phyloP scores from a whole-genome alignment of 2,888 invertebrate genomes.

The Pteria penguin region DNA sequence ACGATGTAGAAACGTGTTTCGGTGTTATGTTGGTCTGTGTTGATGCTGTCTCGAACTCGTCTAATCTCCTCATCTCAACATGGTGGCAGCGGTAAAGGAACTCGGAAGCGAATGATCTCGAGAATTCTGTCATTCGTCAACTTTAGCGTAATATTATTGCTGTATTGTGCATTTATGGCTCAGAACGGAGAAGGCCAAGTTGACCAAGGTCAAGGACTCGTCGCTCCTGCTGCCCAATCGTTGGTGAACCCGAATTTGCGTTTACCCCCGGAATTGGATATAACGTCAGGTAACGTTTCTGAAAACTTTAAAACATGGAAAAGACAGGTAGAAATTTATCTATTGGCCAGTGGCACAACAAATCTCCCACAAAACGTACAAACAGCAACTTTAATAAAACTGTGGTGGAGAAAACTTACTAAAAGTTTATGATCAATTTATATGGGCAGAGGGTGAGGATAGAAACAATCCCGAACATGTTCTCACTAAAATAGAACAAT shows the following conservation, averaged over 20 bases:
- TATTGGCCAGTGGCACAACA: background rate
- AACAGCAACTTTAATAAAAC: constrained; percentile 10
- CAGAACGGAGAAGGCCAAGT: background rate
- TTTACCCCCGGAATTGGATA: constrained; percentile 26
- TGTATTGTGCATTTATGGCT: too few species aligned
- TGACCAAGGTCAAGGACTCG: background rate
- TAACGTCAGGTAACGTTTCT: constrained; percentile 12
- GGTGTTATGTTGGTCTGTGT: too few species aligned
- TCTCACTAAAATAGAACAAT: constrained; percentile 35
- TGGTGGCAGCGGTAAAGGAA: background rate
- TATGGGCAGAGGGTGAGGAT: background rate
- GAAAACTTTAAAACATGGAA: constrained; percentile 28
- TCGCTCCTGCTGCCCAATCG: background rate
- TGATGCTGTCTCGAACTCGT: too few species aligned
- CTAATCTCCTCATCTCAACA: too few species aligned
- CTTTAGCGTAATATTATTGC: background rate
- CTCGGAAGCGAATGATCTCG: background rate
- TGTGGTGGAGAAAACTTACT: constrained; percentile 11
- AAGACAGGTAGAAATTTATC: constrained; percentile 18
- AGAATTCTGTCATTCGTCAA: background rate
- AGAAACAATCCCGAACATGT: too few species aligned
- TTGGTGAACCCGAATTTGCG: constrained; percentile 22
- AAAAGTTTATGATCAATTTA: constrained; percentile 1
- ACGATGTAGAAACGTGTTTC: too few species aligned
- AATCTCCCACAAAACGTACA: constrained; percentile 2